Evolutionary conservation across 2,113 vertebrate species (phyloP).

Genomic region (Coturnix japonica): DNA sequence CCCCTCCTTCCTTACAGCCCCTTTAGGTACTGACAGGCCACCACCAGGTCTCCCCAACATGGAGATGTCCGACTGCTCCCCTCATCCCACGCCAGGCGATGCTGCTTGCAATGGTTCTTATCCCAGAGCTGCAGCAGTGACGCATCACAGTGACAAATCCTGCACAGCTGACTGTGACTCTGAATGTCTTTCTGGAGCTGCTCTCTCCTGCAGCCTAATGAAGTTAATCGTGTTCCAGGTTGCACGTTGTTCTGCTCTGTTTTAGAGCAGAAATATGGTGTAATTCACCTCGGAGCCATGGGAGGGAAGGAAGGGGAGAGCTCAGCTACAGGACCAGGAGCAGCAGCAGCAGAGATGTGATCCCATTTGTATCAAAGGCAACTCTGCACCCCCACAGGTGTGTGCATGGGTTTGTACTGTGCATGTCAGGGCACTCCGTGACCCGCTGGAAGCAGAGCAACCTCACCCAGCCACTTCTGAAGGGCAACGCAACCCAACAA

Average conservation of each 20-base stretch:
- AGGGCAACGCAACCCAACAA: neutral
- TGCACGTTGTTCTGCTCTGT: neutral
- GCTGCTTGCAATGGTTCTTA: neutral
- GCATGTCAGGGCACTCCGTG: neutral
- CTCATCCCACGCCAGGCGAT: neutral
- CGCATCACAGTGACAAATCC: neutral
- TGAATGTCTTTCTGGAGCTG: neutral
- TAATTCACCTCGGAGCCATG: neutral
- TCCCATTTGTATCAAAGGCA: neutral
- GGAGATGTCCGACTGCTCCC: too few relatives aligned
- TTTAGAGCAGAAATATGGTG: neutral
- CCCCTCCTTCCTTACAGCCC: too few relatives aligned
- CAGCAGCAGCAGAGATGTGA: neutral
- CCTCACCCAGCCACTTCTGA: conserved; percentile 23
- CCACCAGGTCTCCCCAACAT: too few relatives aligned
- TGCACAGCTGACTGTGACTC: too few relatives aligned
- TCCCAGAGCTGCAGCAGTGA: neutral
- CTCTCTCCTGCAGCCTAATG: neutral
- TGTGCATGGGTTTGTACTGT: neutral
- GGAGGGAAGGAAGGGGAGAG: neutral
- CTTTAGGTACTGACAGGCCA: too few relatives aligned
- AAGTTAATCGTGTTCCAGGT: neutral
- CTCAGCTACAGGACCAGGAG: neutral
- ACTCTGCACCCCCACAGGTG: neutral
- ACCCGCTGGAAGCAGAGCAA: neutral